Conservation (phyloP, 2,797 vertebrate genomes). For the Atherinosoma microstoma region DNA sequence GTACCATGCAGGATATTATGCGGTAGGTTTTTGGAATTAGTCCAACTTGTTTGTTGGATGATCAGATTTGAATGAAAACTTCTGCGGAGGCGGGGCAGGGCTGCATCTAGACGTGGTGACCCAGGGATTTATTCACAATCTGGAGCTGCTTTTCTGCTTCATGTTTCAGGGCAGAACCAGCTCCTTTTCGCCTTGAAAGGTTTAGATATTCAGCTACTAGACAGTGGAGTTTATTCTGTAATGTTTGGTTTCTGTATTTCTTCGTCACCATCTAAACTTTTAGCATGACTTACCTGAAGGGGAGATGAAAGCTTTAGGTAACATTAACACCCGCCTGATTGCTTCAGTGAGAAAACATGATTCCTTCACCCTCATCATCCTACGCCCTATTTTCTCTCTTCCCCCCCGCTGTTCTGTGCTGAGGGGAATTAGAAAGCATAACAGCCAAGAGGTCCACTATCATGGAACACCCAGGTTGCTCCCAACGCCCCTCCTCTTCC, state of each 20-base stretch:
- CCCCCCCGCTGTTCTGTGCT: slow-evolving; percentile 66
- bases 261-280: neutral
- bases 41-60: neutral
- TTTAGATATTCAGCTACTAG: neutral
- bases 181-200: neutral
- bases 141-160: neutral
- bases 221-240: neutral
- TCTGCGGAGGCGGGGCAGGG: too few relatives aligned
- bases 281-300: slow-evolving; percentile 76
- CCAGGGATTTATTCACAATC: neutral
- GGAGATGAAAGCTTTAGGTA: slow-evolving; percentile 45
- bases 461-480: slow-evolving; percentile 92
- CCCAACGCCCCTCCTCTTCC: slow-evolving; percentile 47
- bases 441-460: slow-evolving; percentile 85
- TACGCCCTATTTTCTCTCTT: slow-evolving; percentile 63
- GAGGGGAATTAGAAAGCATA: slow-evolving; percentile 89
- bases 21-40: neutral
- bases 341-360: slow-evolving; percentile 78
- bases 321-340: slow-evolving; percentile 72
- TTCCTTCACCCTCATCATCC: slow-evolving; percentile 83
- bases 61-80: neutral
- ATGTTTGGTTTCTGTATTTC: slow-evolving; percentile 71
- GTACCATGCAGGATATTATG: too few relatives aligned
- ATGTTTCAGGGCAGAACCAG: neutral
- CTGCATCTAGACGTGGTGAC: neutral